Percentiles rank a stretch among this genome's conserved stretches.
Evolutionary conservation across 2,888 invertebrate species (phyloP).

Genomic region (Parnassius mnemosyne): DNA sequence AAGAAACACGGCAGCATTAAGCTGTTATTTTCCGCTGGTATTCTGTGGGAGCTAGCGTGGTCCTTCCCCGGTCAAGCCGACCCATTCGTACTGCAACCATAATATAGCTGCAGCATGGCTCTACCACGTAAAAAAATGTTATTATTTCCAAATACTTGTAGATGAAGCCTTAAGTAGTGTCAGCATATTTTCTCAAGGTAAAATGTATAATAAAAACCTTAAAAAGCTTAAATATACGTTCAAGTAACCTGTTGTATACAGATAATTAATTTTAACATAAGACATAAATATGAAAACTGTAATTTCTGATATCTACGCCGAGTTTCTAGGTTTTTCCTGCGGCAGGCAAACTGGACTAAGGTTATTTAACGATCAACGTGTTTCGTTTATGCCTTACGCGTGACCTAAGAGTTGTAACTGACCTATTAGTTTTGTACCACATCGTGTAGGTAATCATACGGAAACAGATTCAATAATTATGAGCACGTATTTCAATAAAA

Average conservation of each 20-base stretch:
- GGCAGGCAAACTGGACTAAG: constrained; percentile 33
- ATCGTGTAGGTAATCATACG: constrained; percentile 9
- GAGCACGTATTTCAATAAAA: neutral
- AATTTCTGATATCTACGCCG: neutral
- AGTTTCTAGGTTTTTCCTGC: constrained; percentile 25
- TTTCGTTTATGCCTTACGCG: constrained; percentile 16
- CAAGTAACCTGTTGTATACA: neutral
- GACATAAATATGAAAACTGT: neutral
- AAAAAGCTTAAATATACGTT: no score
- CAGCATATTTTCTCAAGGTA: no score
- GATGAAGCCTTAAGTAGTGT: no score
- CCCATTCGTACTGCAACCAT: no score
- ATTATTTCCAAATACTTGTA: no score
- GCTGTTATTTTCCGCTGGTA: no score
- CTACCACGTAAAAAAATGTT: no score
- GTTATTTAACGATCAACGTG: constrained; percentile 24
- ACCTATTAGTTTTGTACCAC: constrained; percentile 10
- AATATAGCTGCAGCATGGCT: no score
- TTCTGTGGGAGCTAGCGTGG: no score
- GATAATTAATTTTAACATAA: neutral
- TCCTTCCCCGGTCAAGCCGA: no score
- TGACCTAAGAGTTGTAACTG: constrained; percentile 16
- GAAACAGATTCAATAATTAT: constrained; percentile 12
- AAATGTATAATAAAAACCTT: no score
- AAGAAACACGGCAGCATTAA: no score